These are phyloP conservation scores for Phenganax marumi DNA, from an alignment of 92 coral and sea anemone species.

Conservation along the genomic window DNA sequence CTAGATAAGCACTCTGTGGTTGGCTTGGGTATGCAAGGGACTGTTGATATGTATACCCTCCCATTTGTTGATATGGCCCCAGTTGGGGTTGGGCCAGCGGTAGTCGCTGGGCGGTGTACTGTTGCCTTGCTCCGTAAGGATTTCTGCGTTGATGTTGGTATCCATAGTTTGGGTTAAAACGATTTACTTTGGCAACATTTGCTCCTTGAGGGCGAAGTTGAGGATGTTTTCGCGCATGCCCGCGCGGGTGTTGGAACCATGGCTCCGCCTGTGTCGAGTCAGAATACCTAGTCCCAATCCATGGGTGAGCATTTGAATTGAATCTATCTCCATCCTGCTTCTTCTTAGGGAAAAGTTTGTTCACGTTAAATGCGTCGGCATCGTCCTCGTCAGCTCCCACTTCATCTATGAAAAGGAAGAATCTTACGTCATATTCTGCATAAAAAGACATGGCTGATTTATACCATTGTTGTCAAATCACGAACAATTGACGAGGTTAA, in stretches of 20 bases:
- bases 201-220: not conserved
- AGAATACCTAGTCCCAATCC: constrained; percentile 42
- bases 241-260: not conserved
- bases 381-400: not conserved
- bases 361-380: constrained; percentile 13
- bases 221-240: not conserved
- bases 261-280: constrained; percentile 17
- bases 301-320: constrained; percentile 31
- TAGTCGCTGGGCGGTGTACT: constrained; percentile 7
- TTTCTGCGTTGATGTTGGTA: not conserved
- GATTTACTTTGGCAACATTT: not conserved
- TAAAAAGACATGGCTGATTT: no score
- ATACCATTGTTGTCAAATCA: no score
- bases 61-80: constrained; percentile 17
- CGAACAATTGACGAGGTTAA: not conserved
- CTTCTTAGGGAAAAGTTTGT: constrained; percentile 28
- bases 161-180: constrained; percentile 10
- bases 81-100: constrained; percentile 7
- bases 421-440: not conserved
- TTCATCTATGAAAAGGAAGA: not conserved
- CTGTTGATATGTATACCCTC: not conserved
- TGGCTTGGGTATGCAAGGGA: not conserved
- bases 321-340: constrained; percentile 3
- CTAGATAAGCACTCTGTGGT: not conserved
- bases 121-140: constrained; percentile 20